Evolutionary conservation across 2,113 vertebrate species (phyloP), one percentile per base, ranked within the genome.

Genomic region (Alexandromys fortis): DNA sequence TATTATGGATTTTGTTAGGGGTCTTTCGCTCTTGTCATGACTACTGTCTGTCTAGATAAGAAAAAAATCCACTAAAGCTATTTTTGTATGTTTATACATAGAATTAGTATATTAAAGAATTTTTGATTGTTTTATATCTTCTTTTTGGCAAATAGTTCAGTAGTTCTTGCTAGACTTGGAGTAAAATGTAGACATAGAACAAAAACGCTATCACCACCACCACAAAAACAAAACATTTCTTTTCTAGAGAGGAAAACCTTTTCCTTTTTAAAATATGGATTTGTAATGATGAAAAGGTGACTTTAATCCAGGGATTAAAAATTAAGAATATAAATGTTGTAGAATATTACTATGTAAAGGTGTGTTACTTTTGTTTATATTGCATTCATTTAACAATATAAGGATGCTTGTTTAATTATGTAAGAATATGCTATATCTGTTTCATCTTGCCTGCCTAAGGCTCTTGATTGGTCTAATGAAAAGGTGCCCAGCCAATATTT

Each of bases 101-200:
- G 49, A n/a, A 22, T 24, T n/a, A 24, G 21, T 81, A 5, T n/a
- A 24, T 52, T 55, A 33, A 58, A n/a, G 24, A 5, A 2, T 13
- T 81, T 81, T 55, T 49, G 12, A 30, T 77, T 76, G 73, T 24
- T 76, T 45, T 24, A 3, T 75, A 11, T 76, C 19, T 24, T 45
- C 38, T 45, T 47, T 76, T 91, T 97, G 95, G 96, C 97, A 86
- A 97, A 86, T 90, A 92, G 52, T 88, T 83, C 35, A 73, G 86
- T 96, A 73, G 73, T 97, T 94, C 73, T 95, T 94, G 42, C 79
- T 92, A 96, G 83, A 91, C 24, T 93, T 91, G 81, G 86, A 63
- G 45, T 89, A 63, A 70, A 93, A 85, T 73, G 38, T 89, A 91
- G 72, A 85, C 77, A 92, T 85, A 75, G 91, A 97, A 97, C 96